phyloP scores from a whole-genome alignment of 2,888 invertebrate genomes.

The Uloborus plumipes region DNA sequence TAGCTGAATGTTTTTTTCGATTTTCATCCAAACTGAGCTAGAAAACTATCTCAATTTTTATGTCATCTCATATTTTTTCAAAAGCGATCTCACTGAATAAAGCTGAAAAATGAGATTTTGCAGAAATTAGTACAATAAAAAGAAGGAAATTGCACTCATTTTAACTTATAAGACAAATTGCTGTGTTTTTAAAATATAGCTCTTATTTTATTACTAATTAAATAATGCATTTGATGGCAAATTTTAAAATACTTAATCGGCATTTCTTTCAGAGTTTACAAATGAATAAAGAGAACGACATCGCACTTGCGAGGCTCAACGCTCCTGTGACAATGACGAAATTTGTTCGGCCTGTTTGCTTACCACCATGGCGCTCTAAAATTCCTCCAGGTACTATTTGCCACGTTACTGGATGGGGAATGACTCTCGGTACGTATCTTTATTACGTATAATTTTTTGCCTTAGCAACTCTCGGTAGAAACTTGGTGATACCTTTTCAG shows the following conservation, averaged over 20 bases:
- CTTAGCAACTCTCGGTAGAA: no score
- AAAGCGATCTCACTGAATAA: no score
- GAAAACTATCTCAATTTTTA: no score
- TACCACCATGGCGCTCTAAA: constrained; percentile 65
- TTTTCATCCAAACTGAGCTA: no score
- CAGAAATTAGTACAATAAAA: neutral
- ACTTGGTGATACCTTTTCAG: no score
- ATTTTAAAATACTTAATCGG: neutral
- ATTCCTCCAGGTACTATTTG: constrained; percentile 67
- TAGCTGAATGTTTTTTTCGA: no score
- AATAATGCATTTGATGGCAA: neutral
- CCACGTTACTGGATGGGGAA: constrained; percentile 69
- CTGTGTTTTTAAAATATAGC: neutral
- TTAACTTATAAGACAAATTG: neutral
- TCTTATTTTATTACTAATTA: neutral
- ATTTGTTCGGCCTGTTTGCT: constrained; percentile 65
- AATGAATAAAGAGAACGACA: constrained; percentile 45
- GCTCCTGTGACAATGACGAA: constrained; percentile 53
- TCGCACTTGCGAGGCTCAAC: constrained; percentile 53
- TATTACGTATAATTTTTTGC: no score
- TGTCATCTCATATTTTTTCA: no score
- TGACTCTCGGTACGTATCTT: constrained; percentile 55
- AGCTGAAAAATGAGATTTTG: no score
- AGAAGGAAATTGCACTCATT: neutral
- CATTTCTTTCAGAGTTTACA: neutral